Percentiles rank a stretch among this genome's conserved stretches.
phyloP scores from a whole-genome alignment of 2,888 invertebrate species.

The Lepas anatifera region DNA sequence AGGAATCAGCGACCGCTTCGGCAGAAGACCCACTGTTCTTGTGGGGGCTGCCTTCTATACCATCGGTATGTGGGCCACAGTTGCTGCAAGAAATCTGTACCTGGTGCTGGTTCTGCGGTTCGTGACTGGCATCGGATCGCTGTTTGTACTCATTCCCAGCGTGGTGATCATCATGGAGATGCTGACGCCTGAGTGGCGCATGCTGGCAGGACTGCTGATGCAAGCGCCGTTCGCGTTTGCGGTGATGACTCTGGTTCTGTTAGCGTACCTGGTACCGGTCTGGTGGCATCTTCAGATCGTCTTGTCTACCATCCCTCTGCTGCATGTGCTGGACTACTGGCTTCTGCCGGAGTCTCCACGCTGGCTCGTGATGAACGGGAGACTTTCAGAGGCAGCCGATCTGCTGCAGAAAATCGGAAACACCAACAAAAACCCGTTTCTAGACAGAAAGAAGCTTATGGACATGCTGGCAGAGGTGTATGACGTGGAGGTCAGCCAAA shows the following conservation, averaged over 20 bases:
- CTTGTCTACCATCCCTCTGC: conserved; percentile 48
- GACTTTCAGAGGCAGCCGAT: conserved; percentile 46
- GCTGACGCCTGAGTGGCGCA: conserved; percentile 46
- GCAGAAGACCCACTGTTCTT: conserved; percentile 23
- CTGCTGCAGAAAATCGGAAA: conserved; percentile 51
- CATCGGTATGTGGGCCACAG: conserved; percentile 21
- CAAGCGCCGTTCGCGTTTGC: conserved; percentile 59
- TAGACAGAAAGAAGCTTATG: neutral
- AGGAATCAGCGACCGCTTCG: conserved; percentile 24
- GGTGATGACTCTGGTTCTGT: conserved; percentile 48
- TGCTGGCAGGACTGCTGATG: conserved; percentile 49
- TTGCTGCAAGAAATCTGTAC: conserved; percentile 22
- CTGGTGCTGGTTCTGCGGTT: conserved; percentile 25
- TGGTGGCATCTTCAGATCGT: conserved; percentile 56
- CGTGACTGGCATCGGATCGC: conserved; percentile 17
- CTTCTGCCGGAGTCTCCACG: conserved; percentile 65
- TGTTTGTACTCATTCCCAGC: conserved; percentile 18
- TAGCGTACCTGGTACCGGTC: conserved; percentile 51
- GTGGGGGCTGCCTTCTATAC: conserved; percentile 23
- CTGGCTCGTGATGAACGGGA: conserved; percentile 58
- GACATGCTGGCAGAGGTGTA: neutral
- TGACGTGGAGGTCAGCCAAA: conserved; percentile 28
- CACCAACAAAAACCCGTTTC: conserved; percentile 30
- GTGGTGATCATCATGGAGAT: conserved; percentile 40
- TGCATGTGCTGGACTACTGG: conserved; percentile 44